A percentile compares a stretch with the other conserved stretches of the same genome.
Conservation (phyloP, 92 coral and sea anemone species). For the Epizoanthus stellaris region DNA sequence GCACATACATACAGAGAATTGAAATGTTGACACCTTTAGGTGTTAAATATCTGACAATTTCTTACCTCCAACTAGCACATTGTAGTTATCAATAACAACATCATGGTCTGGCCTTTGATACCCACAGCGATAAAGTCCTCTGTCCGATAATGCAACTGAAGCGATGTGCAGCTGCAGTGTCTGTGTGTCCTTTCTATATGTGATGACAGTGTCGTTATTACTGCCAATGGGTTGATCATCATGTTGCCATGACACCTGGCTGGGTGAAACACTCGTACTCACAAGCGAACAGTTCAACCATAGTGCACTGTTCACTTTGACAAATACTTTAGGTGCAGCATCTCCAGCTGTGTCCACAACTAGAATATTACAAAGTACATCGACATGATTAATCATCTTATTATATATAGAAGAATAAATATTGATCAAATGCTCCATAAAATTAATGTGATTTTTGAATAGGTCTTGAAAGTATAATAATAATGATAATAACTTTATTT, state of each 20-base stretch:
- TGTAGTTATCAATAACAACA: slow-evolving; percentile 10
- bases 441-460: too few species aligned
- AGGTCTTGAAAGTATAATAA: too few species aligned
- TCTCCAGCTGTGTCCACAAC: slow-evolving; percentile 1
- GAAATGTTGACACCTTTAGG: too few species aligned
- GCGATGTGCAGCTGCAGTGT: slow-evolving; percentile 2
- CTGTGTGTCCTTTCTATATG: slow-evolving; percentile 1
- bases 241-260: slow-evolving; percentile 1
- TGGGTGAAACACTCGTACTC: neutral
- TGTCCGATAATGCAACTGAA: neutral
- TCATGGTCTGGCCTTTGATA: neutral
- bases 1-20: too few species aligned
- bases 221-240: neutral
- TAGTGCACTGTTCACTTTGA: slow-evolving; percentile 5
- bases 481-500: too few species aligned
- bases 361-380: neutral
- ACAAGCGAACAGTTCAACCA: slow-evolving; percentile 28
- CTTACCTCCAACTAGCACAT: slow-evolving; percentile 36
- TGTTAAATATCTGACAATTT: neutral
- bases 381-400: too few species aligned
- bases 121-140: slow-evolving; percentile 25
- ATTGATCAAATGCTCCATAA: too few species aligned
- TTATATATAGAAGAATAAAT: too few species aligned
- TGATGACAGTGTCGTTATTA: neutral
- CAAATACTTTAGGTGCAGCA: neutral